Evolutionary conservation across 2,888 invertebrate genomes (phyloP), one percentile per base, ranked within the genome.

Genomic region (Schizotus pectinicornis): DNA sequence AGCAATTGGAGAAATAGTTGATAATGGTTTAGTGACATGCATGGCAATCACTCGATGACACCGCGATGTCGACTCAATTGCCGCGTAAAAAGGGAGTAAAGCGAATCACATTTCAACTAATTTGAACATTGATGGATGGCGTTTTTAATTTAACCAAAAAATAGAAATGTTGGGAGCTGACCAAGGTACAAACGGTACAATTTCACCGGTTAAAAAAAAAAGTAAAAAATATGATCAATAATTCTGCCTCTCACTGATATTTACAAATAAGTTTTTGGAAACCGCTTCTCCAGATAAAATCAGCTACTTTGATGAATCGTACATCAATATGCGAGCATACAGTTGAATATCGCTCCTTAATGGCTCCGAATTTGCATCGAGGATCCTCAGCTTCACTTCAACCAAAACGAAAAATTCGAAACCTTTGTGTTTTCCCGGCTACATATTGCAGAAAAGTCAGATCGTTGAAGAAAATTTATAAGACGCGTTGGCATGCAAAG

Each of bases 401-500:
- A 49, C 31, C 8, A 39, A 49, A 38, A 42, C 14, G 37, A 43
- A 36, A 42, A 11, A 42, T 52, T n/a, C 11, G 36, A 34, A 35
- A 14, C 31, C 32, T 55, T 51, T 37, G 49, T 43, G 39, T 42
- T 42, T n/a, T 30, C 6, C 32, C n/a, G 37, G 56, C 47, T 34
- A 43, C 43, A 54, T 53, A 50, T 59, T 59, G 53, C 49, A 50
- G 48, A 58, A 53, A 51, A 52, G 60, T 60, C 60, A 38, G 60
- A 60, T 52, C 50, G 59, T 56, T 60, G 59, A 62, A 53, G 49
- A 52, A 51, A 64, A 64, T 64, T 56, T 56, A 58, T 62, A 48
- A 61, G 56, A 51, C 38, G 45, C 49, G 55, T 65, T 65, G 56
- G 60, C 58, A 65, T 63, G 62, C 62, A 66, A 56, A 64, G 61